Evolutionary conservation across 2,797 vertebrate genomes (phyloP).

Genomic region (Onychomys arenicola): DNA sequence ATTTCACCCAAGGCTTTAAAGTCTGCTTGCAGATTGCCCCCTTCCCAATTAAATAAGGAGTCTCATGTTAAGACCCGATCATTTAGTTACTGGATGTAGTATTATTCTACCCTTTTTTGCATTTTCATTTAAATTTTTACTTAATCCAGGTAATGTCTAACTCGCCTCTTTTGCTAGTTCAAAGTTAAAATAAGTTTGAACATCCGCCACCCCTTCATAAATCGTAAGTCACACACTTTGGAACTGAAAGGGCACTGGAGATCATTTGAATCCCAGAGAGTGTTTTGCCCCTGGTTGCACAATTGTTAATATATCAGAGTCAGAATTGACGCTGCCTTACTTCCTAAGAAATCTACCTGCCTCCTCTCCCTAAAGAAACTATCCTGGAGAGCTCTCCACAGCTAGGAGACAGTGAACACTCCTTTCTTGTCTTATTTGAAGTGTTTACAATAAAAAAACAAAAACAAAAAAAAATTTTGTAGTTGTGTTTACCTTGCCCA

Average conservation of each 20-base stretch:
- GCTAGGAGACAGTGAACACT: background rate
- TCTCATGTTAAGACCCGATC: slow-evolving; percentile 19
- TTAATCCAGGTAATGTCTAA: slow-evolving; percentile 29
- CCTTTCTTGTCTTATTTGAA: slow-evolving; percentile 18
- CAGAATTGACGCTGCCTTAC: background rate
- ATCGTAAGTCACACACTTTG: slow-evolving; percentile 8
- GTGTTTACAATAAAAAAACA: background rate
- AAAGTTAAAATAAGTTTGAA: slow-evolving; percentile 6
- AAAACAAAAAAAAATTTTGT: too few relatives aligned
- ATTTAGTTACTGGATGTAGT: background rate
- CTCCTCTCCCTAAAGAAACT: slow-evolving; percentile 9
- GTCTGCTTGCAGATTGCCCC: background rate
- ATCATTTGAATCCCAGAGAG: background rate
- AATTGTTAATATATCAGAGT: background rate
- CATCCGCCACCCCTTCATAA: background rate
- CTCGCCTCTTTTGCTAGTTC: background rate
- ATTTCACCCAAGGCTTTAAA: slow-evolving; percentile 37
- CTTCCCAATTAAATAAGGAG: slow-evolving; percentile 1
- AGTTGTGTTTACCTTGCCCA: background rate
- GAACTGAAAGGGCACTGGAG: background rate
- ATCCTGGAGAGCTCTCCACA: background rate
- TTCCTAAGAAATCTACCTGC: background rate
- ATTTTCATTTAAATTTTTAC: background rate
- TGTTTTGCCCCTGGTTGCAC: background rate
- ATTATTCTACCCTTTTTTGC: background rate